Percentiles rank a stretch among this genome's conserved stretches.
Conservation (phyloP, 2,888 invertebrate genomes). For the Alcis repandata region DNA sequence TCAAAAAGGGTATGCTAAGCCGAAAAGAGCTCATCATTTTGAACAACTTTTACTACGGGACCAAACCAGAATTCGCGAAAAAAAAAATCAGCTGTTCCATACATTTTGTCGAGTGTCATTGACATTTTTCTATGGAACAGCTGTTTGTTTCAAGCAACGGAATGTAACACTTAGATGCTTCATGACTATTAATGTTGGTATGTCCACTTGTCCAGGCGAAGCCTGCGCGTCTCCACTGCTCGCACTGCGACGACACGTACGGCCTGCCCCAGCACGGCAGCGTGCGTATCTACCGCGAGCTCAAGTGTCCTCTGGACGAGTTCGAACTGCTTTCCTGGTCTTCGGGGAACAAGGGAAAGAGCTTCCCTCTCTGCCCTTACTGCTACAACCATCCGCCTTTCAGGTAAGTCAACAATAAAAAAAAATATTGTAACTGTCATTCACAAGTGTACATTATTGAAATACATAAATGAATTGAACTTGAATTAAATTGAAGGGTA, state of each 20-base stretch:
- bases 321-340: constrained; percentile 98
- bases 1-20: no score
- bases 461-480: no score
- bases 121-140: no score
- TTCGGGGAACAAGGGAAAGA: constrained; percentile 97
- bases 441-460: no score
- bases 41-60: no score
- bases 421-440: no score
- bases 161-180: neutral
- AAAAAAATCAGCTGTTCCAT: no score
- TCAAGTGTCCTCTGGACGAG: constrained; percentile 98
- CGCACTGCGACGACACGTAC: constrained; percentile 98
- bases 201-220: constrained; percentile 86
- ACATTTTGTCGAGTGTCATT: no score
- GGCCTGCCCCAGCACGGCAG: constrained; percentile 96
- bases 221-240: constrained; percentile 97
- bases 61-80: no score
- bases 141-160: neutral
- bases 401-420: no score
- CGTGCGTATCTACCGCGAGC: constrained; percentile 96
- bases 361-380: constrained; percentile 98
- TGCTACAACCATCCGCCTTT: constrained; percentile 99
- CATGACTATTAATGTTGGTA: neutral
- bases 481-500: no score
- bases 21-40: no score